phyloP scores from a whole-genome alignment of 2,888 invertebrate genomes.

The Noctuana brunneofusca region DNA sequence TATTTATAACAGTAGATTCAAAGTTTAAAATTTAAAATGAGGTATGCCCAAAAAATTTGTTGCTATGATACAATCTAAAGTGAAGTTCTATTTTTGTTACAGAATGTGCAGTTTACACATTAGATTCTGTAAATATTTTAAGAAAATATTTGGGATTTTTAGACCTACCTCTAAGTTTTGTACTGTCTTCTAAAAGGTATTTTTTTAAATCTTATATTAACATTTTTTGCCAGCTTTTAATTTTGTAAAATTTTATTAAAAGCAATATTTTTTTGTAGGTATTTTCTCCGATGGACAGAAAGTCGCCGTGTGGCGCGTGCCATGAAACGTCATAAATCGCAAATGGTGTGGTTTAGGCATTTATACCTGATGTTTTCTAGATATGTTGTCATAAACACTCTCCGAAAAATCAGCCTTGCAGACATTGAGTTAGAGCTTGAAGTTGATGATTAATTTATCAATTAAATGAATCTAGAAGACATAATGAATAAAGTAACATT shows the following conservation, averaged over 20 bases:
- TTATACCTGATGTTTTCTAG: constrained; percentile 94
- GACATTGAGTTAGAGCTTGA: constrained; percentile 91
- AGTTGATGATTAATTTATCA: constrained; percentile 77
- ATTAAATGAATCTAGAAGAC: background rate
- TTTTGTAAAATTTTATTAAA: background rate
- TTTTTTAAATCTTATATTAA: constrained; percentile 40
- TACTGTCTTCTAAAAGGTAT: constrained; percentile 90
- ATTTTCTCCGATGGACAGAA: constrained; percentile 85
- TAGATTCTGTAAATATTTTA: constrained; percentile 92
- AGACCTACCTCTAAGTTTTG: constrained; percentile 91
- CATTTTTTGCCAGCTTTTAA: background rate
- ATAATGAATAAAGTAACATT: background rate
- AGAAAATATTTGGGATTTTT: constrained; percentile 93
- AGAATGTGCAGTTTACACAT: constrained; percentile 92
- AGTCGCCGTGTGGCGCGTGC: constrained; percentile 86
- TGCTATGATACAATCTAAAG: background rate
- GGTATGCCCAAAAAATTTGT: too few relatives aligned
- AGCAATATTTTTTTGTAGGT: constrained; percentile 65
- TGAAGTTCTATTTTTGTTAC: constrained; percentile 53
- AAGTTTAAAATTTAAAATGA: too few relatives aligned
- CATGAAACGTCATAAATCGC: constrained; percentile 94
- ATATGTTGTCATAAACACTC: constrained; percentile 95
- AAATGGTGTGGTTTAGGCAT: constrained; percentile 96
- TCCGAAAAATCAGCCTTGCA: constrained; percentile 88
- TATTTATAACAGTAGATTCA: too few relatives aligned